phyloP scores from a whole-genome alignment of 2,797 vertebrate species.

The Arrhamphus sclerolepis region DNA sequence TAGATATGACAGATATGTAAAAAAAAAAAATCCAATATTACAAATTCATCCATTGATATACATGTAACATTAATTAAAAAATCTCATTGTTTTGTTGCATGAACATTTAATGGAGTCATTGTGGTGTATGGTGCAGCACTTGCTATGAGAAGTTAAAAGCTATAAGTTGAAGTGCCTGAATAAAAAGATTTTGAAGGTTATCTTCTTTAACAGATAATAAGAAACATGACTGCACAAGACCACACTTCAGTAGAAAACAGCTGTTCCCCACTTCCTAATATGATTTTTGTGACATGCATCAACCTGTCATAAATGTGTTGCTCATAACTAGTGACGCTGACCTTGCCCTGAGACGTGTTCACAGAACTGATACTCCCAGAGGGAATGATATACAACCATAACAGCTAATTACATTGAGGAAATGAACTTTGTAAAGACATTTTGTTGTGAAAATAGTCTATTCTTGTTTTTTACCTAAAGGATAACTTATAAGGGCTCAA shows the following conservation, averaged over 20 bases:
- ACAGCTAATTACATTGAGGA: slow-evolving; percentile 2
- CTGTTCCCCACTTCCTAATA: not conserved
- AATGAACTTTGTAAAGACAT: not conserved
- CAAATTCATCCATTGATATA: no score
- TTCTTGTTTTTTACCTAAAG: not conserved
- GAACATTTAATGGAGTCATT: no score
- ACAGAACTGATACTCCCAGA: not conserved
- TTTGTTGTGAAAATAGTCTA: not conserved
- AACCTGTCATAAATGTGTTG: slow-evolving; percentile 7
- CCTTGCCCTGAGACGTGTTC: not conserved
- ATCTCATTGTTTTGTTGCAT: no score
- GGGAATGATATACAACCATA: slow-evolving; percentile 1
- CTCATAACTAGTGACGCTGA: not conserved
- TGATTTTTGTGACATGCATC: not conserved
- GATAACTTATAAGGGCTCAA: not conserved
- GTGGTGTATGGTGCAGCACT: not conserved
- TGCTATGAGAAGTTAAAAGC: not conserved
- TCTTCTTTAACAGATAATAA: not conserved
- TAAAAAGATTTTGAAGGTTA: not conserved
- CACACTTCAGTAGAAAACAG: not conserved
- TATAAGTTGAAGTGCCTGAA: not conserved
- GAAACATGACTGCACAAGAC: not conserved
- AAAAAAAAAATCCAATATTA: no score
- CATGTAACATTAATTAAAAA: no score
- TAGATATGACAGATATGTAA: no score